Evolutionary conservation across 2,797 vertebrate genomes (phyloP), one percentile per base, ranked within the genome.

Genomic region (Scomberomorus guttatus): DNA sequence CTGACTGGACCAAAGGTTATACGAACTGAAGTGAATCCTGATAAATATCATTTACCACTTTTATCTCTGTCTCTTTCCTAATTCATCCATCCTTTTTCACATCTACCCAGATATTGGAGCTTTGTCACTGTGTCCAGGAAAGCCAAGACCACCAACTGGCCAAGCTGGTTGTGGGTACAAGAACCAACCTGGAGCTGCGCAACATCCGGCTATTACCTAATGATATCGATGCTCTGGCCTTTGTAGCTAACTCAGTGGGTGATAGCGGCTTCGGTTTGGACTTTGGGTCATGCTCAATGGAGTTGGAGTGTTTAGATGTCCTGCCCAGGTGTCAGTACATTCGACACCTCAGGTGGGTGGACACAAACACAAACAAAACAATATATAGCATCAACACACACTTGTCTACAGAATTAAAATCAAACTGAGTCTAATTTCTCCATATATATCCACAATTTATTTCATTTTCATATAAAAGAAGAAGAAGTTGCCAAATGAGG

Each of bases 281-380:
- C 89, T 97, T 99, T 75, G 94, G 95, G 34, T 96, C 97, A 4
- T 99, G 97, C 68, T 92, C 94, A 2, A 91, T 98, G 91, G 97
- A 97, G 4, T 55, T 85, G 2, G 96, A 94, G 57, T 96, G 96
- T 87, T 90, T 97, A 69, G 94, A 96, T 37, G 85, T 95, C 57
- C 89, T 98, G 70, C 74, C 90, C 3, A 90, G 79, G 80, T 98
- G 96, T 89, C 92, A 77, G 75, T 93, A 94, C 34, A 82, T 98
- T 37, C 92, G 95, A 73, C 69, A 29, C 63, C 95, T 98, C 84
- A 96, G 96, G 97, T 98, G 86, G 95, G 93, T 87, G 13, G 4
- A 67, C 34, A 39, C 17, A 75, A 32, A 59, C 32, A 29, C 15
- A 1, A 46, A 3, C 18, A 57, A 70, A 72, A 24, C 18, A 61